These are phyloP conservation scores for Arvicanthis niloticus DNA, from an alignment of 2,113 vertebrate genomes.

Conservation along the genomic window DNA sequence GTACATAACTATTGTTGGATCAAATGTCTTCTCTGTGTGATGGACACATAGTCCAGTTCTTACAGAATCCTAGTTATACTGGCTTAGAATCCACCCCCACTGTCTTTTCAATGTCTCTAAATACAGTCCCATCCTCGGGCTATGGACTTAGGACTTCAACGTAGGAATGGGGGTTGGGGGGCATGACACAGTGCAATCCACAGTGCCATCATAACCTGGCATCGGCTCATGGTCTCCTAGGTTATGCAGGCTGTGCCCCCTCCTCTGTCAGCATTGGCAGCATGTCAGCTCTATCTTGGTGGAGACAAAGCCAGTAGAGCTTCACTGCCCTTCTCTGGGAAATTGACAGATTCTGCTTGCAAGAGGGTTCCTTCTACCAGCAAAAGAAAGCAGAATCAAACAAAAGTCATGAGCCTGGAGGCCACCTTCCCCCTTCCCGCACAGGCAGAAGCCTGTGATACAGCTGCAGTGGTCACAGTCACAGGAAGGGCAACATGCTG, in stretches of 20 bases:
- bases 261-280: fast-evolving
- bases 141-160: not conserved
- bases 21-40: not conserved
- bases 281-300: not conserved
- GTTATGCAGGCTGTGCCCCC: not conserved
- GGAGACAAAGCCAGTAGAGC: not conserved
- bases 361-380: not conserved
- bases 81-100: not conserved
- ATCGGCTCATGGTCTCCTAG: not conserved
- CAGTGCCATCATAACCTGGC: not conserved
- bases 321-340: too few relatives aligned
- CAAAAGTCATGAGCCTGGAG: not conserved
- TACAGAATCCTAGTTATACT: not conserved
- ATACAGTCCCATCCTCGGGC: not conserved
- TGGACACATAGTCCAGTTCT: not conserved
- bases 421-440: not conserved
- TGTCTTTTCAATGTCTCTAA: not conserved
- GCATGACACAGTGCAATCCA: fast-evolving
- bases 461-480: not conserved
- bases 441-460: not conserved
- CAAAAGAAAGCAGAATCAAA: not conserved
- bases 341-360: fast-evolving
- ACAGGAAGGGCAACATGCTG: not conserved
- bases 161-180: not conserved
- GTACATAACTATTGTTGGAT: not conserved